Conservation (phyloP, 2,888 invertebrate species). For the Elmis aenea region DNA sequence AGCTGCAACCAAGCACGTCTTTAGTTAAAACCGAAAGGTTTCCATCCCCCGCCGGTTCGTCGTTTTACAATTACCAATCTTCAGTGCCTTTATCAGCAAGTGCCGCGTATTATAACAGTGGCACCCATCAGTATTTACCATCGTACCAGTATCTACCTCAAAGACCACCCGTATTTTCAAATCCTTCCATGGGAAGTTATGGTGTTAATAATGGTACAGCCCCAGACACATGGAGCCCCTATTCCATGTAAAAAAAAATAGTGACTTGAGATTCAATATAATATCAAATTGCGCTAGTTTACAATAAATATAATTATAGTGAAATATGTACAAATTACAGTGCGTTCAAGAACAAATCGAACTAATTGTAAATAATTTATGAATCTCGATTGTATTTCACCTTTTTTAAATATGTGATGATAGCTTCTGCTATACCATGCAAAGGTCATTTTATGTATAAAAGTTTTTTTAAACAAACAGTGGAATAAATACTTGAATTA, state of each 20-base stretch:
- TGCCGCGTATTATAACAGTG: constrained; percentile 31
- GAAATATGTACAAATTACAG: too few relatives aligned
- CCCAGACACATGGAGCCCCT: constrained; percentile 35
- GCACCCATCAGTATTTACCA: constrained; percentile 41
- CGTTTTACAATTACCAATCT: constrained; percentile 31
- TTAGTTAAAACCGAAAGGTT: constrained; percentile 40
- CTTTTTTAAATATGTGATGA: too few relatives aligned
- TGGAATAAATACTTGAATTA: too few relatives aligned
- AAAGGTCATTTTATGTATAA: too few relatives aligned
- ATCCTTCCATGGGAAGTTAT: constrained; percentile 30
- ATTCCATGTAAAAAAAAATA: constrained; percentile 17
- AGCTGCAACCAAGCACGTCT: constrained; percentile 36
- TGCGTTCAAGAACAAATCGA: too few relatives aligned
- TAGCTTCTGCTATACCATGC: too few relatives aligned
- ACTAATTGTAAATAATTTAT: too few relatives aligned
- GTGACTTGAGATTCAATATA: too few relatives aligned
- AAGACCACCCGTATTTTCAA: constrained; percentile 35
- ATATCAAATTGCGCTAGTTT: too few relatives aligned
- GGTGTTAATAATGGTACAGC: constrained; percentile 31
- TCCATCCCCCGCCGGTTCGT: constrained; percentile 15
- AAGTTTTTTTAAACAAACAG: too few relatives aligned
- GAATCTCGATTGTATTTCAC: too few relatives aligned
- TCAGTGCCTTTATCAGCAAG: constrained; percentile 26
- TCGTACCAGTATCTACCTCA: constrained; percentile 45
- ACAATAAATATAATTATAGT: too few relatives aligned